phyloP scores from a whole-genome alignment of 2,888 invertebrate genomes.

The Tubiluchus corallicola region DNA sequence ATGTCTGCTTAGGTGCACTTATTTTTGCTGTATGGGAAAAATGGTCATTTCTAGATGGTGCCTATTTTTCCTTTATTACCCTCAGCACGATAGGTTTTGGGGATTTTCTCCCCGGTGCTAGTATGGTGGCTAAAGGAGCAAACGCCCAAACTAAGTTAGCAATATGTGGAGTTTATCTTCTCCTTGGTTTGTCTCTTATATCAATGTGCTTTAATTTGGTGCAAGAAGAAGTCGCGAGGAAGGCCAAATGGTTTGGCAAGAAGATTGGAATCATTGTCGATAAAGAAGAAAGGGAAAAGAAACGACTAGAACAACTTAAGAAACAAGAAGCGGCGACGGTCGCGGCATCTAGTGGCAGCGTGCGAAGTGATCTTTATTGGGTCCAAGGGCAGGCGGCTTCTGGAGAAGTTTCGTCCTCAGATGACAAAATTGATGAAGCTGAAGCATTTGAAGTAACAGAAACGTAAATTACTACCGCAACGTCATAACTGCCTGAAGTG shows the following conservation, averaged over 20 bases:
- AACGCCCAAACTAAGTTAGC: slow-evolving; percentile 47
- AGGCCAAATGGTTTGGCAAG: slow-evolving; percentile 65
- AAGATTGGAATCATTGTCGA: slow-evolving; percentile 46
- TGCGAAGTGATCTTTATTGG: too few species aligned
- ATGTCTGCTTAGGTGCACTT: slow-evolving; percentile 70
- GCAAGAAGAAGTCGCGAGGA: slow-evolving; percentile 76
- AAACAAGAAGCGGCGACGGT: too few species aligned
- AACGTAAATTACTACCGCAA: too few species aligned
- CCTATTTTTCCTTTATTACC: slow-evolving; percentile 7
- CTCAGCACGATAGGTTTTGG: slow-evolving; percentile 16
- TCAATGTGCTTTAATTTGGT: slow-evolving; percentile 95
- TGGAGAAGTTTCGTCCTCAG: too few species aligned
- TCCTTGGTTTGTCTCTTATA: slow-evolving; percentile 78
- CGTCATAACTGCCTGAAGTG: too few species aligned
- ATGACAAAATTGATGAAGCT: too few species aligned
- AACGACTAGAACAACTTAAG: too few species aligned
- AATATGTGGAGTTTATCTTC: slow-evolving; percentile 69
- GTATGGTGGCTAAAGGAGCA: neutral
- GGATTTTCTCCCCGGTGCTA: slow-evolving; percentile 43
- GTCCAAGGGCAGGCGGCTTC: too few species aligned
- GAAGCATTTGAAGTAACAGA: too few species aligned
- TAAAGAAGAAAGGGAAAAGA: too few species aligned
- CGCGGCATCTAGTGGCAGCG: too few species aligned
- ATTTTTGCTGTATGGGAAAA: slow-evolving; percentile 80
- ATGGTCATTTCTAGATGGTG: slow-evolving; percentile 73